Conservation (phyloP, 1,140 invertebrate species). For the Ceratitis capitata region DNA sequence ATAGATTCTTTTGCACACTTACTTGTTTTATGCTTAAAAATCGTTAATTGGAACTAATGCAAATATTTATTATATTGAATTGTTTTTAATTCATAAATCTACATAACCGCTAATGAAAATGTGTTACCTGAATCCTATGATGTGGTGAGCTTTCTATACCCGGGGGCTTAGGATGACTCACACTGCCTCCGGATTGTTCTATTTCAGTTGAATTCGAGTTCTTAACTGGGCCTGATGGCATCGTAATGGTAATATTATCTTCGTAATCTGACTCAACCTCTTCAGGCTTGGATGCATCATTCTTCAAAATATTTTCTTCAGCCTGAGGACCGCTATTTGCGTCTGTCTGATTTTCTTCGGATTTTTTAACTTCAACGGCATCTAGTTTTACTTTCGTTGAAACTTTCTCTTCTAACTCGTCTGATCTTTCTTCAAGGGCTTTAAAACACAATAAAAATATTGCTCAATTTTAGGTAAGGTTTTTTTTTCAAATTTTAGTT, state of each 20-base stretch:
- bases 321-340: background rate
- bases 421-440: background rate
- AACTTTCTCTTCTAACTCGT: background rate
- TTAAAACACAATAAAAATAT: background rate
- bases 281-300: constrained; percentile 39
- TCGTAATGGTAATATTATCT: constrained; percentile 70
- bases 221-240: constrained; percentile 60
- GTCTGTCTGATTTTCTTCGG: background rate
- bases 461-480: background rate
- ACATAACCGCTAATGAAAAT: no score
- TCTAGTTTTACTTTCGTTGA: constrained; percentile 50
- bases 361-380: background rate
- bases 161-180: constrained; percentile 39
- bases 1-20: no score
- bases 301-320: background rate
- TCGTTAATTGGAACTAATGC: no score
- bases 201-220: constrained; percentile 29
- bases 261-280: constrained; percentile 69
- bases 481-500: background rate
- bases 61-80: no score
- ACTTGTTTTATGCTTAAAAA: no score
- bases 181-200: constrained; percentile 2
- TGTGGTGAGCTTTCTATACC: constrained; percentile 41
- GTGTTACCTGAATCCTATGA: constrained; percentile 39
- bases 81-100: no score